Evolutionary conservation across 2,113 vertebrate genomes (phyloP), one percentile per base, ranked within the genome.

Genomic region (Silurus meridionalis): DNA sequence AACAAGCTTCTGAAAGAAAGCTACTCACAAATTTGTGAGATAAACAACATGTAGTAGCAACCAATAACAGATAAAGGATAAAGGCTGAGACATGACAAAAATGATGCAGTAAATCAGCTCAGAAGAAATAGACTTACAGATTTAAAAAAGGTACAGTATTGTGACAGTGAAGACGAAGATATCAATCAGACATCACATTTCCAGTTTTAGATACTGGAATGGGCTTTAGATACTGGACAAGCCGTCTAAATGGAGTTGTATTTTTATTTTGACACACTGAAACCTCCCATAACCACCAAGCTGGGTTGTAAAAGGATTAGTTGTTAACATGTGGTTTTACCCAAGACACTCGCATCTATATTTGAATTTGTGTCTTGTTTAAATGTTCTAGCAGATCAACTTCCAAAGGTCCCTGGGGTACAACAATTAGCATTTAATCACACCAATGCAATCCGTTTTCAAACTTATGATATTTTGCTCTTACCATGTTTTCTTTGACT

Each of bases 1-100:
- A 87, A 92, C 89, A 89, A 82, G 80, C 25, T 83, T 79, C 74
- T 89, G 80, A 86, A 63, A 53, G 57, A 79, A 77, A 83, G 80
- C 61, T 87, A 37, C 79, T 77, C 64, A 74, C 82, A 55, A 67
- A 66, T 66, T 69, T 67, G 37, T 4, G 69, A 82, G 83, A 88
- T 90, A 92, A 90, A 77, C 83, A 79, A 66, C 14, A 46, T 50
- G 57, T 74, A 82, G 60, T 79, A 78, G 83, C 55, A 81, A 82
- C 15, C 75, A 83, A 72, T 71, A 85, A 82, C 84, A 84, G 53
- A 87, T 37, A 48, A 50, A 71, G 75, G 48, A 87, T 58, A 85
- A 88, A n/a, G 17, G 50, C 53, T 63, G 72, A 63, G 48, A 90
- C 28, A 69, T 77, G 57, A 21, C 67, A 87, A 89, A 89, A 83